Evolutionary conservation across 2,797 vertebrate genomes (phyloP).

Genomic region (Gallirallus australis): DNA sequence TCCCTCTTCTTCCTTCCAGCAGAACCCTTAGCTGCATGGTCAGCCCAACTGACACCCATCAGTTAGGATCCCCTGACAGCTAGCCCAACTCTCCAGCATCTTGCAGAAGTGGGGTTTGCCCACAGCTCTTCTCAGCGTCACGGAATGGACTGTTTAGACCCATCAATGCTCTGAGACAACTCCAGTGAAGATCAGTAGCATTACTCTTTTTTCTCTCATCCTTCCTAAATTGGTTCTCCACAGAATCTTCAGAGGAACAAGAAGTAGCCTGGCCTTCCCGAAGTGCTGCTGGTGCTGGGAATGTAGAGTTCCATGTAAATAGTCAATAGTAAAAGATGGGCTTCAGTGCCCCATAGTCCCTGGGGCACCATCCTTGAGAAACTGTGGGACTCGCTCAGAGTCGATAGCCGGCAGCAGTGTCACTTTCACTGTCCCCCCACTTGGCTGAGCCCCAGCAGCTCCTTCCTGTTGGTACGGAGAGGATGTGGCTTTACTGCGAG

Average conservation of each 20-base stretch:
- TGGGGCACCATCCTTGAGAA: background rate
- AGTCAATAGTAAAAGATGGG: background rate
- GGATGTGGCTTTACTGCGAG: background rate
- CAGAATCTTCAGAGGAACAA: background rate
- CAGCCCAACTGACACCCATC: background rate
- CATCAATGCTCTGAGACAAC: background rate
- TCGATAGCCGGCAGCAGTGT: background rate
- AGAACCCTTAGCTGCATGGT: background rate
- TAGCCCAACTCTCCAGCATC: background rate
- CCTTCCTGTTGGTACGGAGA: background rate
- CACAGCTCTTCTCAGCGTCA: background rate
- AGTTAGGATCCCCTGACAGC: background rate
- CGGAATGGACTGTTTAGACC: background rate
- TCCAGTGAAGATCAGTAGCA: background rate
- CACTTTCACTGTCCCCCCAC: background rate
- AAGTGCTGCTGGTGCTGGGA: rapidly evolving
- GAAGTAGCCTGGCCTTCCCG: background rate
- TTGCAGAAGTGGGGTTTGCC: background rate
- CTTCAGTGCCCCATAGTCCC: background rate
- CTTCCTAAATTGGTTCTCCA: background rate
- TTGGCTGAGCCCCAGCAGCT: background rate
- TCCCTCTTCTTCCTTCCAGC: background rate
- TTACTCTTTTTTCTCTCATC: background rate
- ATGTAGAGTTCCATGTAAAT: rapidly evolving
- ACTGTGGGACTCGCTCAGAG: background rate